A percentile compares a stretch with the other conserved stretches of the same genome.
Conservation (phyloP, 2,797 vertebrate species). For the Pagetopsis macropterus region DNA sequence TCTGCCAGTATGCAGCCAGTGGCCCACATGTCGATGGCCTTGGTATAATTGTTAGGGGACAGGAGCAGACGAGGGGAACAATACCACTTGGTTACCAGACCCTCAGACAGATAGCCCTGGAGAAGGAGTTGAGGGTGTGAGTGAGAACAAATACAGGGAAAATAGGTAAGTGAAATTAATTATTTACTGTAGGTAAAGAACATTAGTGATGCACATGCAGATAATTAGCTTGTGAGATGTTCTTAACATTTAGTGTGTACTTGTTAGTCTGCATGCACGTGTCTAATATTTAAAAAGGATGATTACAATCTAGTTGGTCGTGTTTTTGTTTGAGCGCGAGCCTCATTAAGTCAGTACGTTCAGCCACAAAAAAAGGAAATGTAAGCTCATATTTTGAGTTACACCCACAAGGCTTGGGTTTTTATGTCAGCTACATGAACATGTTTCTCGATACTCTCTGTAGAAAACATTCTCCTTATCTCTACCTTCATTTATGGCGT, state of each 20-base stretch:
- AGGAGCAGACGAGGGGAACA: constrained; percentile 97
- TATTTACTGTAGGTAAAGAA: neutral
- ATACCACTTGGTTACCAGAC: constrained; percentile 99
- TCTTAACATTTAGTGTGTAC: neutral
- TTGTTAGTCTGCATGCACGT: constrained; percentile 8
- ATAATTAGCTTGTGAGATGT: neutral
- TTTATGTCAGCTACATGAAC: constrained; percentile 1
- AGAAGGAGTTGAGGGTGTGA: constrained; percentile 16
- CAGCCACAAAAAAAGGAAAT: constrained; percentile 11
- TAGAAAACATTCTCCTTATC: neutral
- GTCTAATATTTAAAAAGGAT: no score
- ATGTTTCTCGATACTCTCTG: neutral
- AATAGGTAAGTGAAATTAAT: constrained; percentile 7
- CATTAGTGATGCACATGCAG: constrained; percentile 2
- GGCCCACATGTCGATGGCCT: constrained; percentile 99
- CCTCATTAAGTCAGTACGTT: neutral
- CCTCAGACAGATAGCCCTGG: constrained; percentile 97
- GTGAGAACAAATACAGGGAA: neutral
- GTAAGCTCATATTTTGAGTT: constrained; percentile 31
- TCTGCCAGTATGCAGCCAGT: constrained; percentile 98
- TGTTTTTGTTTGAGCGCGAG: neutral
- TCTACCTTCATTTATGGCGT: constrained; percentile 6
- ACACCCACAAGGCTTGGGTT: neutral
- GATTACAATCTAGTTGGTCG: no score
- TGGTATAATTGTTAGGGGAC: constrained; percentile 99